Conservation (phyloP, 2,113 vertebrate genomes). For the Pagrus major region DNA sequence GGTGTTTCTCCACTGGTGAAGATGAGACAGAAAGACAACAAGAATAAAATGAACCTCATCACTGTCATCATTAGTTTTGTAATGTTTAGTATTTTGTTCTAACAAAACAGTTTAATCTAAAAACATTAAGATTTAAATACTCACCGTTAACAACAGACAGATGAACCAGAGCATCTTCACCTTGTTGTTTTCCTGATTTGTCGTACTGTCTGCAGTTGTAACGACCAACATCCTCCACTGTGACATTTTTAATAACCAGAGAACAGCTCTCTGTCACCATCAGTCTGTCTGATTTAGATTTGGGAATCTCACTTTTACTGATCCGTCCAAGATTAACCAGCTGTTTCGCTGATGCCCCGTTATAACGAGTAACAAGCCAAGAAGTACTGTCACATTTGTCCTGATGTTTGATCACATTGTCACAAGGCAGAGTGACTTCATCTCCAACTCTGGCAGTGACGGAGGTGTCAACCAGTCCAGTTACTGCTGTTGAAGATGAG, state of each 20-base stretch:
- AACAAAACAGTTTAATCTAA: too few relatives aligned
- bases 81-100: too few relatives aligned
- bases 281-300: slow-evolving; percentile 16
- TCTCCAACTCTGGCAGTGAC: not conserved
- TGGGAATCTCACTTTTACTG: fast-evolving
- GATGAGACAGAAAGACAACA: slow-evolving; percentile 16
- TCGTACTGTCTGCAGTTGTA: not conserved
- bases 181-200: not conserved
- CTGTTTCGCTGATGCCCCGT: fast-evolving
- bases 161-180: fast-evolving
- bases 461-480: fast-evolving
- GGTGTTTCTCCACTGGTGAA: too few relatives aligned
- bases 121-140: slow-evolving; percentile 17
- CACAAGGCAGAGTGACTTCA: not conserved
- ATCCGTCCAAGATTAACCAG: not conserved
- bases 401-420: not conserved
- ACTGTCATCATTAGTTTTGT: too few relatives aligned
- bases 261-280: slow-evolving; percentile 12
- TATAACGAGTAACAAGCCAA: not conserved
- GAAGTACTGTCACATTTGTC: fast-evolving
- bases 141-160: slow-evolving; percentile 23
- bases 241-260: slow-evolving; percentile 36
- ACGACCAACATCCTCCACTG: not conserved
- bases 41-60: too few relatives aligned
- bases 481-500: not conserved